These are phyloP conservation scores for Erebia palarica DNA, from an alignment of 2,888 invertebrate genomes.

Conservation along the genomic window DNA sequence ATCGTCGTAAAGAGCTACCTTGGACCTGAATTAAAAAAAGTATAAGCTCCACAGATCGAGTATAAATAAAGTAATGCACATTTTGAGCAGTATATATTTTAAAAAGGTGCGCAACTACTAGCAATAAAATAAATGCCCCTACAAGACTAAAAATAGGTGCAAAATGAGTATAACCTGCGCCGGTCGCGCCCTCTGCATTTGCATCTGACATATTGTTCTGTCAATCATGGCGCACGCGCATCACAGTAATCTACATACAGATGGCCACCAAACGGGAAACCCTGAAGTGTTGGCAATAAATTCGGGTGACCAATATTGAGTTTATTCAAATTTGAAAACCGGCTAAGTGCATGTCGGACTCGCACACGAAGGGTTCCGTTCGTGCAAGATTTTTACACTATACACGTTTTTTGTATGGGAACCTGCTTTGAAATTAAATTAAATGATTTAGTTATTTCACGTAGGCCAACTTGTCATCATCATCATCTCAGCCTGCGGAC, in stretches of 20 bases:
- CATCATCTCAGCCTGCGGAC: too few relatives aligned
- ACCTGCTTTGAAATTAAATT: too few relatives aligned
- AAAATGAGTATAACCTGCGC: conserved; percentile 22
- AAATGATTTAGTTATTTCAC: too few relatives aligned
- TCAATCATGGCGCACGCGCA: conserved; percentile 68
- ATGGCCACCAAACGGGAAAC: conserved; percentile 57
- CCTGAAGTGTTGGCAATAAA: conserved; percentile 46
- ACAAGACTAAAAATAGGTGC: conserved; percentile 23
- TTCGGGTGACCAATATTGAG: conserved; percentile 43
- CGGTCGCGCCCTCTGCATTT: conserved; percentile 47
- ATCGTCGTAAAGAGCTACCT: too few relatives aligned
- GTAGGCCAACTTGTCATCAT: too few relatives aligned
- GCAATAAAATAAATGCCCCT: conserved; percentile 24
- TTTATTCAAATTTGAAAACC: conserved; percentile 39
- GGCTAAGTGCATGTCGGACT: too few relatives aligned
- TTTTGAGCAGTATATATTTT: neutral
- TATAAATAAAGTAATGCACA: neutral
- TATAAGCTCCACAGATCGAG: too few relatives aligned
- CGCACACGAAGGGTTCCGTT: too few relatives aligned
- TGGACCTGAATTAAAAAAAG: too few relatives aligned
- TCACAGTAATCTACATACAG: conserved; percentile 62
- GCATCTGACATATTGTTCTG: conserved; percentile 72
- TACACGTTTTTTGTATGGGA: too few relatives aligned
- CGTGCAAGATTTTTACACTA: too few relatives aligned
- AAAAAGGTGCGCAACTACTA: neutral